Evolutionary conservation across 2,113 vertebrate species (phyloP).

Genomic region (Leiothrix lutea): DNA sequence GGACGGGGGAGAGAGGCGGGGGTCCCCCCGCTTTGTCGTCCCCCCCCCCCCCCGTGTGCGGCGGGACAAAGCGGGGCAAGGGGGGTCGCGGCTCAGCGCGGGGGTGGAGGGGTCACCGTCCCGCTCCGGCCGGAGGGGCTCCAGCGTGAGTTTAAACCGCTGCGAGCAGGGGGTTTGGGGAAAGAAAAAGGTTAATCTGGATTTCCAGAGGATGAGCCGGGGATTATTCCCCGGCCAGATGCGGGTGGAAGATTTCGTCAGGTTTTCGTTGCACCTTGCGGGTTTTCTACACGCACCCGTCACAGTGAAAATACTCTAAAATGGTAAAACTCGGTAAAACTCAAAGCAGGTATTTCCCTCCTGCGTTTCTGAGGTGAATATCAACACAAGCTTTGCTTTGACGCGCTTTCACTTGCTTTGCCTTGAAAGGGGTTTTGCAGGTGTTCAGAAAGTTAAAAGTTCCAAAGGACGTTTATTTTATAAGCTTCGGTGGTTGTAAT

Average conservation of each 20-base stretch:
- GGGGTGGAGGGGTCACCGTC: background rate
- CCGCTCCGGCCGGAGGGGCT: background rate
- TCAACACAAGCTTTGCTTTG: accelerated
- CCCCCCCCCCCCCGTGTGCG: background rate
- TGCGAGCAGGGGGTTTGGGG: background rate
- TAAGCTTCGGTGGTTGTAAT: background rate
- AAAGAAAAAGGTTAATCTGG: background rate
- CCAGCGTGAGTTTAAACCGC: background rate
- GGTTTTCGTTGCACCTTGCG: background rate
- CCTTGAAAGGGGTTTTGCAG: background rate
- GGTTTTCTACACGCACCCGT: accelerated
- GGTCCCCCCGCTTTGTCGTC: background rate
- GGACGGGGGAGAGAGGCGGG: background rate
- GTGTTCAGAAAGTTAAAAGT: background rate
- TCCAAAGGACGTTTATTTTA: background rate
- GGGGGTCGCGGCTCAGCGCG: background rate
- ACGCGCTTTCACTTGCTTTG: accelerated
- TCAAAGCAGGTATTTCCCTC: background rate
- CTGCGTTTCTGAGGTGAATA: background rate
- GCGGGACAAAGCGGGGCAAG: background rate
- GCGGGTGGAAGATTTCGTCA: background rate
- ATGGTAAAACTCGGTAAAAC: background rate
- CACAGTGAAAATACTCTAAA: background rate
- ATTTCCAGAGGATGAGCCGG: background rate
- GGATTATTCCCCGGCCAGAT: background rate